Base-by-base conservation (phyloP, 2,797 vertebrate genomes). In the Oceanodroma leucorhoa region DNA sequence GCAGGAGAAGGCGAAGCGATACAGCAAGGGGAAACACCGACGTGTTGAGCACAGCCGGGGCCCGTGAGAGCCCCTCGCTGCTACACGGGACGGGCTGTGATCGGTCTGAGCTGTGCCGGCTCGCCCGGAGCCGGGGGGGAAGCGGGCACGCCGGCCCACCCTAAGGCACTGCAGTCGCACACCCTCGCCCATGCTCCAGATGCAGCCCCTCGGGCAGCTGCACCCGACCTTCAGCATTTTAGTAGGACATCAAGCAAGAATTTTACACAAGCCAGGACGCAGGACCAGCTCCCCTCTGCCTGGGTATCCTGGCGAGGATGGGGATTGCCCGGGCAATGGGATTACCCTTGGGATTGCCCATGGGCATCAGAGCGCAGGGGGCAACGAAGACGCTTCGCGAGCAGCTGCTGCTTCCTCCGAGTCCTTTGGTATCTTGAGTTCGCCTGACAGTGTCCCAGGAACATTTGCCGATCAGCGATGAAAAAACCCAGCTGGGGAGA, bases 381-480 rank as follows among this genome's bases (percentile, higher is more conserved):
- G 30, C 41, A n/a, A 30, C 0, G 12, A 26, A 14, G 79, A 34
- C 7, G 5, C 58, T 77, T 19, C 14, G 70, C 2, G 12, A 57
- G 30, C 60, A 51, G 78, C 90, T 78, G 94, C 83, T 11, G 8
- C 66, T 38, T 90, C 89, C 38, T 81, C 45, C 3, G 72, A 75
- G 86, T 90, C 93, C 88, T 94, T 77, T 94, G 96, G 96, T 87
- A 48, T 94, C 78, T 93, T 60, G 55, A 54, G 73, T 27, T 46
- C 89, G 73, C 40, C 62, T 26, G 80, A 6, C 1, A 45, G 45
- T 14, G 16, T 48, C 15, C 34, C 21, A 48, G 92, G 54, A 45
- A 61, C 53, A 6, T 5, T 50, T 1, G 4, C 6, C 7, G 54
- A 36, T 50, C 64, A 43, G 81, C 11, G 54, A 41, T 24, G 90